These are phyloP conservation scores for Hycleus cichorii DNA, from an alignment of 1,140 invertebrate genomes.

Conservation along the genomic window DNA sequence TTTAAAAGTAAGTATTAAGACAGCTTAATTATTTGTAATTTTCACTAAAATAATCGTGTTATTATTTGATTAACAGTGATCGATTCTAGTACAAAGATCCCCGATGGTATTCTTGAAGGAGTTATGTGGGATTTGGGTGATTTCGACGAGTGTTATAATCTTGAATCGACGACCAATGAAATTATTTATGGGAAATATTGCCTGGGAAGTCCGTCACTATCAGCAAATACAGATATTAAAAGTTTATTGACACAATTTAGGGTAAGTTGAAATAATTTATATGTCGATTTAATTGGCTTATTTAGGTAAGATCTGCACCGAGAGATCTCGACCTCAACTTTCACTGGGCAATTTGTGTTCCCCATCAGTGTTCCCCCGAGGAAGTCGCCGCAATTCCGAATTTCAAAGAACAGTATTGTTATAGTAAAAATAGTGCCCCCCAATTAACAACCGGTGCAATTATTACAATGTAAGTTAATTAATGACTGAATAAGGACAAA, in stretches of 20 bases:
- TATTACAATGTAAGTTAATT: conserved; percentile 7
- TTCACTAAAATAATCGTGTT: too few relatives aligned
- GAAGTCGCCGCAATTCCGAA: not conserved
- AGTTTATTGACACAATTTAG: not conserved
- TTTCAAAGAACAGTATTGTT: conserved; percentile 5
- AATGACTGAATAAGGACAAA: not conserved
- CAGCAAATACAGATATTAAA: not conserved
- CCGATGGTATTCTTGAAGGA: not conserved
- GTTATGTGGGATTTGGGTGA: not conserved
- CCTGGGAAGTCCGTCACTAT: not conserved
- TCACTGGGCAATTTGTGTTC: conserved; percentile 1
- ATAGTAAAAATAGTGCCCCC: not conserved
- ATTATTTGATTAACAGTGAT: not conserved
- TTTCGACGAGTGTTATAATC: not conserved
- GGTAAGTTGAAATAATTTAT: not conserved
- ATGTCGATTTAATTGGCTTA: too few relatives aligned
- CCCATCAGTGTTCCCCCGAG: not conserved
- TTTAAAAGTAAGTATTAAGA: too few relatives aligned
- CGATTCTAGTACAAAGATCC: not conserved
- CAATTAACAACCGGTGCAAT: conserved; percentile 8
- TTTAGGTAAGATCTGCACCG: too few relatives aligned
- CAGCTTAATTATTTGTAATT: too few relatives aligned
- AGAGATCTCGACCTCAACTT: too few relatives aligned
- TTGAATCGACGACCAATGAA: not conserved
- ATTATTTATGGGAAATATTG: conserved; percentile 3